Evolutionary conservation across 2,888 invertebrate species (phyloP), one percentile per base, ranked within the genome.

Genomic region (Sepiola atlantica): DNA sequence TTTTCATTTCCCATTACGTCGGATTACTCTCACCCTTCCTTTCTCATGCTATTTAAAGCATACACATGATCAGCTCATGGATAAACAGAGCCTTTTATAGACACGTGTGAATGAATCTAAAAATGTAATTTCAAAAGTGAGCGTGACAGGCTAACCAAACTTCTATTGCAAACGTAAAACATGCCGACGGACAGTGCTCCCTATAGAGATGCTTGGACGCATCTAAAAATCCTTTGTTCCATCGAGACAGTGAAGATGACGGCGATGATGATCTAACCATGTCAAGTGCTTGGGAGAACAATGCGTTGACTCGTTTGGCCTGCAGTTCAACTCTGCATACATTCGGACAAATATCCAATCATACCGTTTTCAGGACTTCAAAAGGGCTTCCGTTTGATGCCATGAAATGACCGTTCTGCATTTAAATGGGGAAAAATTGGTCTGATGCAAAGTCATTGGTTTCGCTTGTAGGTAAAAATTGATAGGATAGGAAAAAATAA

Each of bases 211-310:
- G 45, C 45, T 45, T 45, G 8, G 4, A 45, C 45, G n/a, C 45
- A 45, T 45, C 45, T 45, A 77, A 32, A n/a, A 32, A n/a, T 77
- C n/a, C 77, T n/a, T 77, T 77, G 77, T 77, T 32, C n/a, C 77
- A 77, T n/a, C n/a, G n/a, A n/a, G 61, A 28, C 61, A 61, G 61
- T 61, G 77, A 77, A n/a, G 77, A 77, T 77, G 61, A 61, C n/a
- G 77, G n/a, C 14, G 77, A n/a, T 28, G 77, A 77, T n/a, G n/a
- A 77, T n/a, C 77, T 77, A 77, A 77, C 77, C 77, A 77, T 77
- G 77, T 77, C 77, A 77, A 77, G 77, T 77, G 77, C 77, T 77
- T 77, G 77, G 77, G n/a, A 77, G 77, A 77, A 77, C 77, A 77
- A 77, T 77, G n/a, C 77, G 32, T 77, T 77, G n/a, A 32, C 77